Evolutionary conservation across 2,888 invertebrate genomes (phyloP).

Genomic region (Scaptomyza parva): DNA sequence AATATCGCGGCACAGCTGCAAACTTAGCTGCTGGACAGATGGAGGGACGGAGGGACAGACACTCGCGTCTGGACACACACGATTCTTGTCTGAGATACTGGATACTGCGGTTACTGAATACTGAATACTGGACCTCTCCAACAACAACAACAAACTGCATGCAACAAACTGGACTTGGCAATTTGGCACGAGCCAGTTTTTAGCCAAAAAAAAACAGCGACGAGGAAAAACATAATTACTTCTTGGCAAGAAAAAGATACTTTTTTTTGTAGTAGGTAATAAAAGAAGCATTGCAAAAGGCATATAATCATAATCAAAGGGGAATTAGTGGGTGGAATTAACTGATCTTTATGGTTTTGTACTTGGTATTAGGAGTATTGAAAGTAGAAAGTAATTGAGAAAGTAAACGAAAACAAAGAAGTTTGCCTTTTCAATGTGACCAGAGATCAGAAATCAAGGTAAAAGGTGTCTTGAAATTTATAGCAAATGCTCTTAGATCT

Average conservation of each 20-base stretch:
- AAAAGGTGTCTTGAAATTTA: no score
- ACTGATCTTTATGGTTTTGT: no score
- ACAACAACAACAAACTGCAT: no score
- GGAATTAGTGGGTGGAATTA: background rate
- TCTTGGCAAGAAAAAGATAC: background rate
- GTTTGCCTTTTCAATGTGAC: background rate
- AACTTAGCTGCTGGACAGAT: conserved; percentile 10
- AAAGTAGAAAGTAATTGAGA: background rate
- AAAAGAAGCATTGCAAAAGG: background rate
- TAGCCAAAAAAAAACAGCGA: background rate
- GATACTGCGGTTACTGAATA: no score
- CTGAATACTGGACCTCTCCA: no score
- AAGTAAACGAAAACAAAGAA: background rate
- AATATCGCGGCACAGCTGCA: conserved; percentile 46
- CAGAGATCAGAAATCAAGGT: background rate
- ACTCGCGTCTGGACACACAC: conserved; percentile 13
- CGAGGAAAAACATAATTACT: background rate
- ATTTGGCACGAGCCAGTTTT: conserved; percentile 32
- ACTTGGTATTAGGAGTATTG: background rate
- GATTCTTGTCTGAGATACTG: conserved; percentile 19
- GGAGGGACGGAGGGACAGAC: no score
- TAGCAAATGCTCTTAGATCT: no score
- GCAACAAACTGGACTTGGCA: conserved; percentile 10
- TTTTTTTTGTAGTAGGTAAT: background rate
- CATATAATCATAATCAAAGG: background rate